Conservation (phyloP, 2,797 vertebrate genomes). For the Podarcis lilfordi region DNA sequence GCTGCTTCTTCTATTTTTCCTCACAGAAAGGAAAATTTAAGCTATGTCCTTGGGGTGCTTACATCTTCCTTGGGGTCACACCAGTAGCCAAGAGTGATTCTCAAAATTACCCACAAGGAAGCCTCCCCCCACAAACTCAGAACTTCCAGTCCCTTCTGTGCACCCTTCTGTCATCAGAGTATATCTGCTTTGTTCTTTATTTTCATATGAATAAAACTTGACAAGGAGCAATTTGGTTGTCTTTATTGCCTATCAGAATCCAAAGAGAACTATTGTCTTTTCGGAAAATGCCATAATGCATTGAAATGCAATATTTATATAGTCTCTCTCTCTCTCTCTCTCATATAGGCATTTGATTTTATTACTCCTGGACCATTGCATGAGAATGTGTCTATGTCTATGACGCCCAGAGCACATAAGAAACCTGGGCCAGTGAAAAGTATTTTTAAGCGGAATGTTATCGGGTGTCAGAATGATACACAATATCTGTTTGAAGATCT, state of each 20-base stretch:
- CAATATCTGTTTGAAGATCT: neutral
- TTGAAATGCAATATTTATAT: neutral
- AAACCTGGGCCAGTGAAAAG: conserved; percentile 21
- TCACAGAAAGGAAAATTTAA: neutral
- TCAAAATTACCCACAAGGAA: too few relatives aligned
- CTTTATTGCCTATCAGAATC: too few relatives aligned
- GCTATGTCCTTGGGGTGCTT: neutral
- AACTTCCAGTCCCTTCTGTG: neutral
- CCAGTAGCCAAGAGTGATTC: neutral
- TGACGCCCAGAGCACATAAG: rapidly evolving
- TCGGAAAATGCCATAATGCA: too few relatives aligned
- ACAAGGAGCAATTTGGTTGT: too few relatives aligned
- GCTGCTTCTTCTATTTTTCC: neutral
- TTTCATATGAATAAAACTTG: too few relatives aligned
- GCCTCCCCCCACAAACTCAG: neutral
- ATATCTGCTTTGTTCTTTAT: neutral
- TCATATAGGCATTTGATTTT: conserved; percentile 35
- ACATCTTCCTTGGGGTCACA: neutral
- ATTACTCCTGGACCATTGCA: conserved; percentile 14
- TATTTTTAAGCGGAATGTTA: conserved; percentile 42
- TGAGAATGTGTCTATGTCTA: neutral
- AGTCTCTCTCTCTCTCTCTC: conserved; percentile 22
- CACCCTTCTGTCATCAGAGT: neutral
- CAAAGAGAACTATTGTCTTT: too few relatives aligned
- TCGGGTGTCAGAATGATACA: rapidly evolving